Conservation (phyloP, 2,113 vertebrate genomes). For the Gadus chalcogrammus region DNA sequence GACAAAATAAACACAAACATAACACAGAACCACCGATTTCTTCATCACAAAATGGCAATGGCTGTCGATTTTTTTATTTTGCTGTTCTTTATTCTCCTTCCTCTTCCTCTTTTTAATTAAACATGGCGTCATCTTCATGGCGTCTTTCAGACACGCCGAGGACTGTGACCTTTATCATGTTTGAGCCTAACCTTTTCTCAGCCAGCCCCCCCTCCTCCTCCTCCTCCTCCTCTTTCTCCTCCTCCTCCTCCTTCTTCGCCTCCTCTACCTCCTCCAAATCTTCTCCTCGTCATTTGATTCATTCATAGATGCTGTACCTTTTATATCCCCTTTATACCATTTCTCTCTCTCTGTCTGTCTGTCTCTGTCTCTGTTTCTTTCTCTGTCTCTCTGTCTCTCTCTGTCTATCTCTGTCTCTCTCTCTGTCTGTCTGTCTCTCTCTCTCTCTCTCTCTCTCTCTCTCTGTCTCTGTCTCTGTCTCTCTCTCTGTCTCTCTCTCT, state of each 20-base stretch:
- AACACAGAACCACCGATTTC: no score
- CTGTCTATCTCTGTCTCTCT: neutral
- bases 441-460: neutral
- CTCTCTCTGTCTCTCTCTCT: neutral
- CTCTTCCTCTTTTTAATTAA: constrained; percentile 16
- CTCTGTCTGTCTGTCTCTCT: neutral
- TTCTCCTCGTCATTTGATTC: neutral
- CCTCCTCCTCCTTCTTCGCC: neutral
- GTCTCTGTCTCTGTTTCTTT: no score
- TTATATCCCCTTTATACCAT: neutral
- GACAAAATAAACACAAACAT: no score
- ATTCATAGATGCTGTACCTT: constrained; percentile 9
- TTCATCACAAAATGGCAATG: neutral
- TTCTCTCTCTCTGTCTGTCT: neutral
- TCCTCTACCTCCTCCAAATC: constrained; percentile 5
- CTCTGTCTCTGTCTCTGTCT: neutral
- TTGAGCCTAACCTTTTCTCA: constrained; percentile 16
- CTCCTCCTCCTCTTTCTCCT: no score
- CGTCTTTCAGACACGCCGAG: constrained; percentile 1
- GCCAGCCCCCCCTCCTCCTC: neutral
- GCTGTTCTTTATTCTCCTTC: neutral
- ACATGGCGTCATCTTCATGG: neutral
- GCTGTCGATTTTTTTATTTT: constrained; percentile 4
- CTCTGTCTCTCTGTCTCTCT: no score
- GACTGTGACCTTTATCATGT: constrained; percentile 19